These are phyloP conservation scores for Myotis findleyi DNA, from an alignment of 2,797 vertebrate genomes.

Conservation along the genomic window DNA sequence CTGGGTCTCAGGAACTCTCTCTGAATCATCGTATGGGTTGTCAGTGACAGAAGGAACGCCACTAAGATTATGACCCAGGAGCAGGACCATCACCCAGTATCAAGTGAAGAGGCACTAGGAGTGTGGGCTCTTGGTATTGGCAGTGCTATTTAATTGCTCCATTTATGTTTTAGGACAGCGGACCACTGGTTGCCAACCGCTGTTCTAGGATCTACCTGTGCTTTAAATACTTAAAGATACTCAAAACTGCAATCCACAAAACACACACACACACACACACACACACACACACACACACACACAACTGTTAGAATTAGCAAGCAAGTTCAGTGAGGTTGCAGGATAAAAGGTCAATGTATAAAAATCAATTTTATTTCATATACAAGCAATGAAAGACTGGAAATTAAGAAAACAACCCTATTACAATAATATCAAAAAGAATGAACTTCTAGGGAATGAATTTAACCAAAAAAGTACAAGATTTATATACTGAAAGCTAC, in stretches of 20 bases:
- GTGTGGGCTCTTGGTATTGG: not conserved
- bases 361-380: conserved; percentile 37
- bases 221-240: conserved; percentile 40
- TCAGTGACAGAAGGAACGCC: not conserved
- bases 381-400: not conserved
- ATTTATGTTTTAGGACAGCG: not conserved
- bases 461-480: not conserved
- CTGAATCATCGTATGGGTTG: not conserved
- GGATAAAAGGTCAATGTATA: not conserved
- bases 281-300: not conserved
- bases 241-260: not conserved
- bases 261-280: not conserved
- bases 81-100: not conserved
- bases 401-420: conserved; percentile 31
- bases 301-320: not conserved
- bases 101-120: not conserved
- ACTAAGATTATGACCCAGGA: not conserved
- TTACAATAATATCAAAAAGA: conserved; percentile 38
- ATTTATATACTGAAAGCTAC: not conserved
- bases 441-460: not conserved
- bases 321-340: not conserved
- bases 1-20: not conserved
- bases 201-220: not conserved
- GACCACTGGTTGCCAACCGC: too few relatives aligned
- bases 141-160: not conserved